Conservation (phyloP, 2,797 vertebrate genomes). For the Enteromius fasciolatus region DNA sequence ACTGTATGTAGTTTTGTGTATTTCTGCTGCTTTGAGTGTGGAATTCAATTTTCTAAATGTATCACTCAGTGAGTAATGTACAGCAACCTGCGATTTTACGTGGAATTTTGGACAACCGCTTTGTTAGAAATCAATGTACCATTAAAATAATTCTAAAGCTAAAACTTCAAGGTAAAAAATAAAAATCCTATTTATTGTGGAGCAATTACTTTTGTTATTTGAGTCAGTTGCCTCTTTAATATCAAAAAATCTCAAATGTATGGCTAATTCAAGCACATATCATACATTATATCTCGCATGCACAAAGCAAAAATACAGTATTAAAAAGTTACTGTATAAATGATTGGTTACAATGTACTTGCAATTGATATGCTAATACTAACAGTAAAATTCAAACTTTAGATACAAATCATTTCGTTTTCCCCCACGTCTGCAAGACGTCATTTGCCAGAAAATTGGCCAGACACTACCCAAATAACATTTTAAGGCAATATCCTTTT, state of each 20-base stretch:
- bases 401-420: neutral
- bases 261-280: slow-evolving; percentile 29
- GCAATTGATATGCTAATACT: neutral
- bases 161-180: neutral
- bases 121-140: neutral
- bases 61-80: neutral
- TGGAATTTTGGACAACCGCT: neutral
- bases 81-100: neutral
- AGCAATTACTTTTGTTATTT: slow-evolving; percentile 66
- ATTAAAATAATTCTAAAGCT: neutral
- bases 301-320: slow-evolving; percentile 1
- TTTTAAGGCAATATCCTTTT: slow-evolving; percentile 6
- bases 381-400: neutral
- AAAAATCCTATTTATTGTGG: slow-evolving; percentile 18
- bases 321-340: neutral
- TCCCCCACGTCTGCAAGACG: neutral
- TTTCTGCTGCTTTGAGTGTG: neutral
- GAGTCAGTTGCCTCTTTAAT: slow-evolving; percentile 64
- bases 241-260: neutral
- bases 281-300: slow-evolving; percentile 8
- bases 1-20: neutral
- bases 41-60: neutral
- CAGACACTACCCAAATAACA: neutral
- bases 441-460: neutral
- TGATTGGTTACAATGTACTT: neutral